Evolutionary conservation across 2,797 vertebrate species (phyloP), one percentile per base, ranked within the genome.

Genomic region (Mormyrops boulengeri): DNA sequence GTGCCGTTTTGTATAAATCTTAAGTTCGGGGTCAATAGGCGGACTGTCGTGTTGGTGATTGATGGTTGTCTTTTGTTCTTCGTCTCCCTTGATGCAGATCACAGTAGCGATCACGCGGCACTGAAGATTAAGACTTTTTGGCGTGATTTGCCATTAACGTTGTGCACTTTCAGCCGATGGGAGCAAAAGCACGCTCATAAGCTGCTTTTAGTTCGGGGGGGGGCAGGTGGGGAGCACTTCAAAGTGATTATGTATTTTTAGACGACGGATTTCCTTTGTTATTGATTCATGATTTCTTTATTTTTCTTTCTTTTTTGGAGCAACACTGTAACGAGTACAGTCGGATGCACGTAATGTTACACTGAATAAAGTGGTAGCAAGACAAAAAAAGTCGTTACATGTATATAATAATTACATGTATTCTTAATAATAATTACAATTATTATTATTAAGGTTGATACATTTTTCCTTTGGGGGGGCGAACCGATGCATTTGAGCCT

Each of bases 221-320:
- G 41, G 8, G 19, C 41, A 9, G 41, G 6, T 44, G 77, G 14
- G 38, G 77, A n/a, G 41, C 41, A 11, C 77, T 82, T 82, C 41
- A 82, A 47, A 82, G 77, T n/a, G 41, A 5, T 85, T n/a, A 50
- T 30, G 26, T 85, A 85, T 85, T 85, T 85, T 50, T 85, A 85
- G 85, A 86, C 4, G 17, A 38, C 85, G 52, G 85, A 86, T 52
- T 53, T 86, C 85, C 85, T 86, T 86, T 73, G 5, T 73, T 73
- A 41, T 41, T 17, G 34, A 73, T 73, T 73, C 66, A 69, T 26
- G 22, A 26, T 34, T 38, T 85, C 12, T 85, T 80, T 80, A 80
- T 41, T 80, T 17, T 55, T 5, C 2, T n/a, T 82, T 82, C 19
- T 1, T 47, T 82, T 17, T 82, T 73, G 69, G 41, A n/a, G 8